Evolutionary conservation across 2,113 vertebrate genomes (phyloP).

Genomic region (Microcebus ravelobensis): DNA sequence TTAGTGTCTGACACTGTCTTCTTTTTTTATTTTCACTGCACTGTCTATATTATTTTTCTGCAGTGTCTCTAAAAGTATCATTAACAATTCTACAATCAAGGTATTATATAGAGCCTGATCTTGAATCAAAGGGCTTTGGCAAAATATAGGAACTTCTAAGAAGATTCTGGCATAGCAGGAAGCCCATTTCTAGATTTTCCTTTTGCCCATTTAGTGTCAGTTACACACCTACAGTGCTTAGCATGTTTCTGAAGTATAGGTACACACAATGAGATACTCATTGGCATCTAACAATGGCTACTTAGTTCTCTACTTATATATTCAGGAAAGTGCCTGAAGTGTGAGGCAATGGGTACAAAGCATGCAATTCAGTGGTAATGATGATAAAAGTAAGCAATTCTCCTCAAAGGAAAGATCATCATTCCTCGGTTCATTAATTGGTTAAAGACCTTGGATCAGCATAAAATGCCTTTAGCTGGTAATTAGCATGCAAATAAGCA

Average conservation of each 20-base stretch:
- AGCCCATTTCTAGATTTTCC: background rate
- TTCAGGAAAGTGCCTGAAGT: slow-evolving; percentile 18
- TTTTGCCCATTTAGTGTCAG: background rate
- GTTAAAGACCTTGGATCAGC: slow-evolving; percentile 64
- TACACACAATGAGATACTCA: background rate
- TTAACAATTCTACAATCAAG: background rate
- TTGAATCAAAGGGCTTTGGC: background rate
- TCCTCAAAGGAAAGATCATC: slow-evolving; percentile 57
- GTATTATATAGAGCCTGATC: background rate
- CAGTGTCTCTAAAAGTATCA: background rate
- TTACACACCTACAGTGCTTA: background rate
- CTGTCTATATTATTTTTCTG: background rate
- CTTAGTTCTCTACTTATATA: slow-evolving; percentile 2
- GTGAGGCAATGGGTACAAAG: slow-evolving; percentile 4
- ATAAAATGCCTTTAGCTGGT: slow-evolving; percentile 42
- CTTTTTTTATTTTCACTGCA: background rate
- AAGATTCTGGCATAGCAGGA: background rate
- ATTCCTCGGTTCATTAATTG: slow-evolving; percentile 67
- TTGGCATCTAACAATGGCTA: background rate
- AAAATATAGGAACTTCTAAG: background rate
- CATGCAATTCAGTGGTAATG: slow-evolving; percentile 5
- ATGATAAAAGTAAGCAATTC: slow-evolving; percentile 55
- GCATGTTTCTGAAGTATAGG: background rate
- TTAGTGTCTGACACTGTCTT: background rate
- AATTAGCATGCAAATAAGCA: slow-evolving; percentile 70